These are phyloP conservation scores for Aldabrachelys gigantea DNA, from an alignment of 2,113 vertebrate genomes.

Conservation along the genomic window DNA sequence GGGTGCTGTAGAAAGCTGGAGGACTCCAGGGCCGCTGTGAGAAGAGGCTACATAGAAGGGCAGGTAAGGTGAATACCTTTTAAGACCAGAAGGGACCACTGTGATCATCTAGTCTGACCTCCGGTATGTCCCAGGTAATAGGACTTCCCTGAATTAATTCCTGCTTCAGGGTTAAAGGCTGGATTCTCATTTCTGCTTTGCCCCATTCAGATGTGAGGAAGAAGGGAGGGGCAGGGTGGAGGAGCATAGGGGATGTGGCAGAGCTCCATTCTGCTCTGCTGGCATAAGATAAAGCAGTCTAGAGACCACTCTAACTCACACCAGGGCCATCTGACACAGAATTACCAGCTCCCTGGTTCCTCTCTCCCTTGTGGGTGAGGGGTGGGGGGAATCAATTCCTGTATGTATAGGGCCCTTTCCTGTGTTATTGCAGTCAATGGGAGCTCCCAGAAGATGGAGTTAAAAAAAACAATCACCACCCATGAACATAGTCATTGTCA, in stretches of 20 bases:
- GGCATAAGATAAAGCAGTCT: background rate
- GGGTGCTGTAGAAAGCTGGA: background rate
- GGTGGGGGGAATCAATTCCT: background rate
- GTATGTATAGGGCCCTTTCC: background rate
- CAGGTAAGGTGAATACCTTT: background rate
- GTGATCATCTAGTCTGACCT: background rate
- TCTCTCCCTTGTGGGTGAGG: background rate
- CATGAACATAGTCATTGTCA: background rate
- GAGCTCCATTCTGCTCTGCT: background rate
- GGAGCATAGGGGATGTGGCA: background rate
- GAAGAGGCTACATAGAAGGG: background rate
- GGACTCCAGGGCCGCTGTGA: background rate
- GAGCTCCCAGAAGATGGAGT: background rate
- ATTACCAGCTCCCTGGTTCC: background rate
- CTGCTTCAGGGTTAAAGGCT: background rate
- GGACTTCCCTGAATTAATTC: background rate
- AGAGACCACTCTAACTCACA: accelerated
- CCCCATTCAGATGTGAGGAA: background rate
- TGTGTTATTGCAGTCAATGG: background rate
- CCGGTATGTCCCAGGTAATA: background rate
- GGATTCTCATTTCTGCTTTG: background rate
- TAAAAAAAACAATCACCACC: background rate
- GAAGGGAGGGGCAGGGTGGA: background rate
- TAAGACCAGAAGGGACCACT: background rate
- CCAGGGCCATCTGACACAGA: background rate